Evolutionary conservation across 2,888 invertebrate species (phyloP).

Genomic region (Adelphocoris suturalis): DNA sequence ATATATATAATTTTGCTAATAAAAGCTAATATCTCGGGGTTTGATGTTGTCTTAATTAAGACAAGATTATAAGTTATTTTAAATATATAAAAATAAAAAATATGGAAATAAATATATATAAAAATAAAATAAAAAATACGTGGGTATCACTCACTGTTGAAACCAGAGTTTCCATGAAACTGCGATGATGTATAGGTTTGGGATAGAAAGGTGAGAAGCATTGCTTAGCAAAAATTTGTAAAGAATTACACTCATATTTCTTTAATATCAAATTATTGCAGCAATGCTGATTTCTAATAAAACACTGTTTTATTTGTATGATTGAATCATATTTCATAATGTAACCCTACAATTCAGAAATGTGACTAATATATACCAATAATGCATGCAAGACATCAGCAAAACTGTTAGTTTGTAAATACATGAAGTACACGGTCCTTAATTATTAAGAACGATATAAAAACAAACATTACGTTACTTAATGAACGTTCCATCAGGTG

Average conservation of each 20-base stretch:
- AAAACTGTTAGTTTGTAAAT: slow-evolving; percentile 76
- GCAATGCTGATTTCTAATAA: slow-evolving; percentile 73
- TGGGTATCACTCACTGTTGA: too few species aligned
- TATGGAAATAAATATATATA: too few species aligned
- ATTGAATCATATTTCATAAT: slow-evolving; percentile 76
- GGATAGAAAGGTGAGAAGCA: slow-evolving; percentile 59
- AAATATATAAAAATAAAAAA: too few species aligned
- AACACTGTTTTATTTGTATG: slow-evolving; percentile 74
- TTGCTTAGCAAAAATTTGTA: slow-evolving; percentile 73
- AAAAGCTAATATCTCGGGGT: too few species aligned
- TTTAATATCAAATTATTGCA: slow-evolving; percentile 73
- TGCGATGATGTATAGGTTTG: neutral
- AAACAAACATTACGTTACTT: slow-evolving; percentile 75
- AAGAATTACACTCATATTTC: slow-evolving; percentile 69
- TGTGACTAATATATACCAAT: slow-evolving; percentile 77
- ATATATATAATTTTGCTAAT: too few species aligned
- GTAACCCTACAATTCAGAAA: slow-evolving; percentile 76
- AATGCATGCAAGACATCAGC: slow-evolving; percentile 76
- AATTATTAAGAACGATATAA: slow-evolving; percentile 76
- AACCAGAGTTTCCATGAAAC: neutral
- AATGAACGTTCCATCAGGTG: slow-evolving; percentile 70
- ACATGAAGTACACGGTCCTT: slow-evolving; percentile 76
- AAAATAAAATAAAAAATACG: too few species aligned
- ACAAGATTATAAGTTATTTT: too few species aligned
- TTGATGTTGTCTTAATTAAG: too few species aligned